A percentile compares a stretch with the other conserved stretches of the same genome.
These are phyloP conservation scores for Battus philenor DNA, from an alignment of 1,140 invertebrate genomes.

Conservation along the genomic window DNA sequence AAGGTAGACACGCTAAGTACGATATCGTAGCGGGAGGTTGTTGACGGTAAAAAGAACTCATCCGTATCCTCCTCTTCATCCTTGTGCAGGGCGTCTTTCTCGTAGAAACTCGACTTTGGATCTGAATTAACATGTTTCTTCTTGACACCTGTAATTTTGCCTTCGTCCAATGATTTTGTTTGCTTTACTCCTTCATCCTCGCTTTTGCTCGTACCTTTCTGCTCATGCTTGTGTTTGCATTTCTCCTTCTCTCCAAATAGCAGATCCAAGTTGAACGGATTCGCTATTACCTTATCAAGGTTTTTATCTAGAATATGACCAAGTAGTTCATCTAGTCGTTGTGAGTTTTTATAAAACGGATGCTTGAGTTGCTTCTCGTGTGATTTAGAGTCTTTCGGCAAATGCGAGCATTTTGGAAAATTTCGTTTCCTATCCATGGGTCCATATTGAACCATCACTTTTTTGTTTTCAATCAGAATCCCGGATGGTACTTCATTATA, in stretches of 20 bases:
- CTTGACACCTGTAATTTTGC: not conserved
- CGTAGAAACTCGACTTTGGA: not conserved
- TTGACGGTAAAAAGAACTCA: not conserved
- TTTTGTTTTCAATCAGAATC: slow-evolving; percentile 39
- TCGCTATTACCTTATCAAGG: slow-evolving; percentile 17
- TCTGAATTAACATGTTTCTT: not conserved
- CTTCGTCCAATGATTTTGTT: not conserved
- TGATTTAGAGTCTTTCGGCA: slow-evolving; percentile 28
- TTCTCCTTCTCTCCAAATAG: slow-evolving; percentile 17
- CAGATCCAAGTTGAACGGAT: slow-evolving; percentile 21
- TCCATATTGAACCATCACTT: slow-evolving; percentile 31
- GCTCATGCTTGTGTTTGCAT: slow-evolving; percentile 16
- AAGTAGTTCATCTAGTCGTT: slow-evolving; percentile 42
- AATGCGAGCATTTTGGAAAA: slow-evolving; percentile 46
- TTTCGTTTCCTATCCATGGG: slow-evolving; percentile 26
- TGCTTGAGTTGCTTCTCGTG: slow-evolving; percentile 47
- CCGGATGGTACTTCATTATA: slow-evolving; percentile 20
- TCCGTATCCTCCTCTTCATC: slow-evolving; percentile 6
- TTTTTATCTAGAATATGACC: slow-evolving; percentile 26
- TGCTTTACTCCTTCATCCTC: slow-evolving; percentile 4
- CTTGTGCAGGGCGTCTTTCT: slow-evolving; percentile 9
- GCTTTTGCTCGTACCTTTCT: not conserved
- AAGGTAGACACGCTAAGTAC: slow-evolving; percentile 25
- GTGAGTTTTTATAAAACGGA: slow-evolving; percentile 46
- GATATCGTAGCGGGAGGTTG: slow-evolving; percentile 17